phyloP scores from a whole-genome alignment of 1,140 invertebrate species.

The Paraescarpia echinospica region DNA sequence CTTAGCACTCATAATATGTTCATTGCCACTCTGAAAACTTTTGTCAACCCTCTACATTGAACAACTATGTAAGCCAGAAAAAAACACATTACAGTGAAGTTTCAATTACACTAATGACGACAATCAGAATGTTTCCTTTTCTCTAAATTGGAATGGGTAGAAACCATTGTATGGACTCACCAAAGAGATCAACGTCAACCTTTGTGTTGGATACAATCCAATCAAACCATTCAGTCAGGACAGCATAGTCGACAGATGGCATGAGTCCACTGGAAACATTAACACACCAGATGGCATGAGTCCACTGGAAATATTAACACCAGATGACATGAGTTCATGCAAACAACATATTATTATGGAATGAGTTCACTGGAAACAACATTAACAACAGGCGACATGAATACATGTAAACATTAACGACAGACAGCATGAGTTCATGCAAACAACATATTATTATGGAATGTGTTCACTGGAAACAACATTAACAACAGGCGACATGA shows the following conservation, averaged over 20 bases:
- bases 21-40: too few species aligned
- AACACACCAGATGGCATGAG: slow-evolving; percentile 66
- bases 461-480: background rate
- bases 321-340: slow-evolving; percentile 11
- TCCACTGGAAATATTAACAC: slow-evolving; percentile 49
- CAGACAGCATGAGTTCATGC: slow-evolving; percentile 15
- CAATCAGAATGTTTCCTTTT: background rate
- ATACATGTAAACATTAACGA: background rate
- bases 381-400: background rate
- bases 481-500: background rate
- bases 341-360: background rate
- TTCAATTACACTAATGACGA: background rate
- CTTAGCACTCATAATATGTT: too few species aligned
- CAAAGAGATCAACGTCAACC: slow-evolving; percentile 79
- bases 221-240: slow-evolving; percentile 83
- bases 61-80: too few species aligned
- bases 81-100: background rate
- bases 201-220: slow-evolving; percentile 71
- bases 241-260: slow-evolving; percentile 66
- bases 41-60: too few species aligned
- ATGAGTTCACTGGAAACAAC: background rate
- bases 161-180: slow-evolving; percentile 59
- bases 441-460: background rate
- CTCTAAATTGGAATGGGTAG: background rate
- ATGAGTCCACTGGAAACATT: slow-evolving; percentile 68